phyloP scores from a whole-genome alignment of 2,113 vertebrate species.

The Larimichthys polyactis region DNA sequence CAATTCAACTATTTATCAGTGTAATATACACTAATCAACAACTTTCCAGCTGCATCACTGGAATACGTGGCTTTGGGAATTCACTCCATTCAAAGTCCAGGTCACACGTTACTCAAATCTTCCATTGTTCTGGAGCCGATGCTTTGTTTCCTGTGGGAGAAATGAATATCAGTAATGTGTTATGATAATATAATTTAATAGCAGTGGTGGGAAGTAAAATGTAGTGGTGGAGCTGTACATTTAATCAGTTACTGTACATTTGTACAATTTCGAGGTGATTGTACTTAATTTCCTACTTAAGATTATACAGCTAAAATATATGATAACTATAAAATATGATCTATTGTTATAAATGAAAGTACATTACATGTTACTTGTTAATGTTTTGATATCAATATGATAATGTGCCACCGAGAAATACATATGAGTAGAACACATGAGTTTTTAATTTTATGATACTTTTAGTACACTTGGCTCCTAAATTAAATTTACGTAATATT shows the following conservation, averaged over 20 bases:
- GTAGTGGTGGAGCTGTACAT: not conserved
- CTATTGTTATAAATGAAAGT: not conserved
- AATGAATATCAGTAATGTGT: constrained; percentile 8
- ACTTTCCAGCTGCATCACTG: constrained; percentile 76
- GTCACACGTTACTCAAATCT: constrained; percentile 74
- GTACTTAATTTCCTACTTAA: not conserved
- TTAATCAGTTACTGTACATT: too few species aligned
- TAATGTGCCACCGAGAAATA: not conserved
- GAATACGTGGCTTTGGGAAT: constrained; percentile 68
- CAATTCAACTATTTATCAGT: constrained; percentile 75
- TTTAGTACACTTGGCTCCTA: not conserved
- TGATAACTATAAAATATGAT: too few species aligned
- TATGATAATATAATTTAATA: constrained; percentile 1
- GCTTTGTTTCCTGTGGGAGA: constrained; percentile 80
- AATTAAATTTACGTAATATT: too few species aligned
- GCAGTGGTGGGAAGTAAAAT: not conserved
- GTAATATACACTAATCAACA: constrained; percentile 87
- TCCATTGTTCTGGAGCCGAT: constrained; percentile 73
- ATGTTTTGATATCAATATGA: not conserved
- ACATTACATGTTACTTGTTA: not conserved
- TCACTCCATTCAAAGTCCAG: constrained; percentile 25
- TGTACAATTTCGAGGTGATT: not conserved
- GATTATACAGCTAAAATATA: not conserved
- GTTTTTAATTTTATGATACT: not conserved
- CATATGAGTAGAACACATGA: not conserved